Evolutionary conservation across 2,113 vertebrate species (phyloP), one percentile per base, ranked within the genome.

Genomic region (Syrmaticus mikado): DNA sequence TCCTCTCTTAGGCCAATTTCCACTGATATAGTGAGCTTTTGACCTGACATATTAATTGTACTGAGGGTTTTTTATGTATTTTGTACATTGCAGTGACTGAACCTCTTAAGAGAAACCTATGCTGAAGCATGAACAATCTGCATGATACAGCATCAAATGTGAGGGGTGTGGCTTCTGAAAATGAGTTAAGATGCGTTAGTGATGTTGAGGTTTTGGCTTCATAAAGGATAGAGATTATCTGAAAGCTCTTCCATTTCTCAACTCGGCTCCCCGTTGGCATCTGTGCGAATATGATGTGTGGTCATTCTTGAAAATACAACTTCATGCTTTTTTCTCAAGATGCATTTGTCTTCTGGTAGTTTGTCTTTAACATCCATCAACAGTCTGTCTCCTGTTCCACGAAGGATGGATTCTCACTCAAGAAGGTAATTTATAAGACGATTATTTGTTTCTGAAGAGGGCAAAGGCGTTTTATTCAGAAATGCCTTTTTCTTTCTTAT

Each of bases 241-340:
- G 80, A 94, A 96, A 94, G 76, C 80, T 79, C 89, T 94, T 89
- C 91, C 92, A 57, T 92, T 90, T 85, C 90, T 87, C 84, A 83
- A 32, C 92, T 90, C 53, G 70, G 78, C 89, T 94, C 94, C 88
- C 85, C 89, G 61, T 67, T 95, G 85, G 83, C 85, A 90, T 93
- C 71, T 78, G 65, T 68, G 88, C 82, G 80, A 75, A 71, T 95
- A 76, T 73, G 67, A 89, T 95, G 76, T 92, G 81, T 73, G 85
- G 40, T 55, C 55, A 88, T 64, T 89, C 83, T 57, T 91, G 90
- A 84, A 68, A 95, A 77, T 57, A 68, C 41, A 65, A 82, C 38
- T 32, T 72, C 79, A 50, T 28, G 34, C 57, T 57, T 60, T 77
- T 78, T 70, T 58, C 72, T 85, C 61, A 79, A 88, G 73, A 67